Conservation (phyloP, 2,888 invertebrate genomes). For the Rotaria sp. region DNA sequence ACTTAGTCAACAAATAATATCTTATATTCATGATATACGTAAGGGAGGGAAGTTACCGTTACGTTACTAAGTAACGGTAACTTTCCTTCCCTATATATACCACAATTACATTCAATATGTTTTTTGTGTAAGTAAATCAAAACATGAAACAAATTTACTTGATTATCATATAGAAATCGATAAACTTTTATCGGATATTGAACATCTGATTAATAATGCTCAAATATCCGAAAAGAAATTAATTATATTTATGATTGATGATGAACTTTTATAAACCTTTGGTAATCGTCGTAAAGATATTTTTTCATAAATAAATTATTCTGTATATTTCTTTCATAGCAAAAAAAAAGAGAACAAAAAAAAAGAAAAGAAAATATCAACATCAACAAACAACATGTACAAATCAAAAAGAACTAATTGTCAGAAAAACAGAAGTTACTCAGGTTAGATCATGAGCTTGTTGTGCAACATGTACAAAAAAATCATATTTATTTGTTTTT, state of each 20-base stretch:
- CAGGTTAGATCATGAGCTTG: conserved; percentile 12
- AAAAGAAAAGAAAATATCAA: neutral
- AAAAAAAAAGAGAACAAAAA: neutral
- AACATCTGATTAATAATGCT: neutral
- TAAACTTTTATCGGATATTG: neutral
- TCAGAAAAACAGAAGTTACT: neutral
- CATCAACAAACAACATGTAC: conserved; percentile 10
- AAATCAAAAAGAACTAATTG: neutral
- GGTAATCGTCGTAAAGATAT: neutral
- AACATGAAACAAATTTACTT: neutral
- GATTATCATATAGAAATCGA: neutral
- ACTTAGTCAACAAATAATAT: too few relatives aligned
- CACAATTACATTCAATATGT: too few relatives aligned
- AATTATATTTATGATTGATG: neutral
- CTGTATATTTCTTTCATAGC: neutral
- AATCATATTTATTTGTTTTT: conserved; percentile 8
- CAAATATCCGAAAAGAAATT: neutral
- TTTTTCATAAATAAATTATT: neutral
- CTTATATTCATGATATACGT: too few relatives aligned
- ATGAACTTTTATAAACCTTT: neutral
- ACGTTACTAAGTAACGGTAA: too few relatives aligned
- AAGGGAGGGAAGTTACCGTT: too few relatives aligned
- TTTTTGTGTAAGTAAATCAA: too few relatives aligned
- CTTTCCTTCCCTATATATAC: too few relatives aligned
- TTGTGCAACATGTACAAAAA: conserved; percentile 24